phyloP scores from a whole-genome alignment of 2,888 invertebrate genomes.

The Tipula unca region DNA sequence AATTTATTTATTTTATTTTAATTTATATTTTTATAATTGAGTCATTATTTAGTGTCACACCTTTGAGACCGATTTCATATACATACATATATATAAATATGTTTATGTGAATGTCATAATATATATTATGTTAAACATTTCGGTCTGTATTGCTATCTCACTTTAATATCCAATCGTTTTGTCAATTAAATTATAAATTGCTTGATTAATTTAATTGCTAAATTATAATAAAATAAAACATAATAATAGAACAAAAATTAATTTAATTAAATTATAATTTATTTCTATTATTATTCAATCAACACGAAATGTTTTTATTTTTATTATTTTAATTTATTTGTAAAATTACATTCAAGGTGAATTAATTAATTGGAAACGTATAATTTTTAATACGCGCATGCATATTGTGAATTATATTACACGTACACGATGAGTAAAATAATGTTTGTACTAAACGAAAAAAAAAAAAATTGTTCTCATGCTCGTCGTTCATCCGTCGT shows the following conservation, averaged over 20 bases:
- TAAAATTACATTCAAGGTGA: not conserved
- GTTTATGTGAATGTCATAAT: not conserved
- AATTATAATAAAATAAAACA: not conserved
- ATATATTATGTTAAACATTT: not conserved
- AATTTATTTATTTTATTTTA: not conserved
- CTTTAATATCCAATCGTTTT: not conserved
- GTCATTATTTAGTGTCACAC: not conserved
- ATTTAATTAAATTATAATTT: not conserved
- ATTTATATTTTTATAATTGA: not conserved
- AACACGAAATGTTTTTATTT: not conserved
- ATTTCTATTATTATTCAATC: constrained; percentile 14
- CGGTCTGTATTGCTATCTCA: not conserved
- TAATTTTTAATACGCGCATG: not conserved
- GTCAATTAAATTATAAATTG: not conserved
- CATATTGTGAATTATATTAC: not conserved
- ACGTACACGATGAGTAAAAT: not conserved
- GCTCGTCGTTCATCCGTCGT: not conserved
- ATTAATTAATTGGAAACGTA: not conserved
- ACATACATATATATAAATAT: too few species aligned
- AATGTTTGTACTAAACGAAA: not conserved
- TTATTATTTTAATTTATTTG: not conserved
- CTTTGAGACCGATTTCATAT: not conserved
- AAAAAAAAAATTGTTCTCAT: not conserved
- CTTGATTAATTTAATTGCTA: not conserved
- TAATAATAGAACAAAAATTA: not conserved